These are phyloP conservation scores for Equus przewalskii DNA, from an alignment of 2,113 vertebrate species.

Conservation along the genomic window DNA sequence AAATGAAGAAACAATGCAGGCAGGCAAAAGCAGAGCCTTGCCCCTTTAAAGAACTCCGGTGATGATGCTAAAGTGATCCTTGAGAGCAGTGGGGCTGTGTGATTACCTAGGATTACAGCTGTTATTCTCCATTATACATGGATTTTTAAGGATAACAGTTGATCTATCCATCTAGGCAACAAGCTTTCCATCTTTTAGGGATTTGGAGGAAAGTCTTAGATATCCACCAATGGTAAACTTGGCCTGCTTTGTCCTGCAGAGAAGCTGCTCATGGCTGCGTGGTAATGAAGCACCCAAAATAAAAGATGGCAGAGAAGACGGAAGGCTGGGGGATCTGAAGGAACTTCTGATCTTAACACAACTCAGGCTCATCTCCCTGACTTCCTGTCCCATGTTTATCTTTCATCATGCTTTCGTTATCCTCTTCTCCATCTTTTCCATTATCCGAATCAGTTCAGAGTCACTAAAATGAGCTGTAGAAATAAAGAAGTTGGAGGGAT, in stretches of 20 bases:
- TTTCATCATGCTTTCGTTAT: slow-evolving; percentile 1
- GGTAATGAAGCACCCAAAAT: slow-evolving; percentile 17
- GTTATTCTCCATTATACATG: slow-evolving; percentile 39
- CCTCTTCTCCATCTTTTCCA: not conserved
- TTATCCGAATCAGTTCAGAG: slow-evolving; percentile 6
- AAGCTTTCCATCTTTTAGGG: not conserved
- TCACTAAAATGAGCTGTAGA: not conserved
- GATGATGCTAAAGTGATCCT: not conserved
- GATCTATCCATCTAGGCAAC: slow-evolving; percentile 10
- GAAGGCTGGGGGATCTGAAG: not conserved
- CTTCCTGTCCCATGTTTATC: not conserved
- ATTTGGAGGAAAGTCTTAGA: slow-evolving; percentile 40
- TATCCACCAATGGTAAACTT: slow-evolving; percentile 25
- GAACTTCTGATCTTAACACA: not conserved
- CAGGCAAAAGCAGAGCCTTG: slow-evolving; percentile 12
- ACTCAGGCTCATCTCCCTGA: not conserved
- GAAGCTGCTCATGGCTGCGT: not conserved
- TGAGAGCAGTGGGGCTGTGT: not conserved
- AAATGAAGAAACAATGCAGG: slow-evolving; percentile 15
- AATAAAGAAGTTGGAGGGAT: not conserved
- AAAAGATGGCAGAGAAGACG: not conserved
- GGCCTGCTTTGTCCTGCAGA: not conserved
- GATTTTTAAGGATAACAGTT: slow-evolving; percentile 52
- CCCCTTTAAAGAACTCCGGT: not conserved
- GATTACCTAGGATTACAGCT: slow-evolving; percentile 32